A percentile compares a stretch with the other conserved stretches of the same genome.
phyloP scores from a whole-genome alignment of 2,797 vertebrate species.

The Otus scops region DNA sequence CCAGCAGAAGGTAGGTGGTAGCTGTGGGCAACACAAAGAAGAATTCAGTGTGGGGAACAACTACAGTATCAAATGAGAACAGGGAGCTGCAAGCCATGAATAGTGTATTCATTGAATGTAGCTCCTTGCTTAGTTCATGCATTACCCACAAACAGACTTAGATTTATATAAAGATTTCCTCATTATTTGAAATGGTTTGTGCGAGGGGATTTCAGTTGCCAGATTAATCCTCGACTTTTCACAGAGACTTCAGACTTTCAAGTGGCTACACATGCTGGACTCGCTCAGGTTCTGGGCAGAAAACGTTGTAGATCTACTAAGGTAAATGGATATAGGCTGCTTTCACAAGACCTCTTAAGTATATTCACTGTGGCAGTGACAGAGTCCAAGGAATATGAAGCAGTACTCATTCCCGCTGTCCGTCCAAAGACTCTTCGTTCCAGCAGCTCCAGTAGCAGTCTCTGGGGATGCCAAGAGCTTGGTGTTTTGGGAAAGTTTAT shows the following conservation, averaged over 20 bases:
- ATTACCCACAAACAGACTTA: background rate
- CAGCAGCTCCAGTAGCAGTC: slow-evolving; percentile 4
- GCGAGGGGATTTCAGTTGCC: background rate
- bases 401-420: background rate
- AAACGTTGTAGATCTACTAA: rapidly evolving
- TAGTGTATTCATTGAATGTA: background rate
- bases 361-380: background rate
- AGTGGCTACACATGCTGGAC: background rate
- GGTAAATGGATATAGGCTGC: background rate
- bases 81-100: background rate
- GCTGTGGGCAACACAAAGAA: background rate
- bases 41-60: background rate
- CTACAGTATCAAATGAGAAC: background rate
- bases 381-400: background rate
- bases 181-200: background rate
- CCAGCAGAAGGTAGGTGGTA: background rate
- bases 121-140: background rate
- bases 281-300: background rate
- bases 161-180: background rate
- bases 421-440: background rate
- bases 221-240: background rate
- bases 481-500: background rate
- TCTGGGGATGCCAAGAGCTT: slow-evolving; percentile 4
- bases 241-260: background rate
- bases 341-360: background rate